Conservation (phyloP, 2,888 invertebrate genomes). For the Leucoma salicis region DNA sequence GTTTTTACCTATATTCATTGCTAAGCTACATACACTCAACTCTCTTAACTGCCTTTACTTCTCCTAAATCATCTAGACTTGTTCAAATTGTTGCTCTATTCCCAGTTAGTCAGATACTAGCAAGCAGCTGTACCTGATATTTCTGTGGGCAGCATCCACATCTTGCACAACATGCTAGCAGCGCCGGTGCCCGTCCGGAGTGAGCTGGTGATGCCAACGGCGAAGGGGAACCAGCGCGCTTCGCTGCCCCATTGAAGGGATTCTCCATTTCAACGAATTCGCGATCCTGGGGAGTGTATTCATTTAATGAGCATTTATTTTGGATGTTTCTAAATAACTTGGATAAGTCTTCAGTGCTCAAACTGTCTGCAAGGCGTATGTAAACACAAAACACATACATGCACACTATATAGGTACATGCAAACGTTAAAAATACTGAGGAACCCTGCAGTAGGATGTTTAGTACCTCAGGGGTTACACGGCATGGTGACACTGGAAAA, state of each 20-base stretch:
- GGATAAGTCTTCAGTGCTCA: not conserved
- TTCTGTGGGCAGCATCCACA: constrained; percentile 93
- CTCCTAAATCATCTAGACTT: too few species aligned
- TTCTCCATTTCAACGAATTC: constrained; percentile 98
- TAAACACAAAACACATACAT: constrained; percentile 6
- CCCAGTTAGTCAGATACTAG: too few species aligned
- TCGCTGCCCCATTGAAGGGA: constrained; percentile 96
- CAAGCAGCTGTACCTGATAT: constrained; percentile 88
- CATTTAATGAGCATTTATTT: not conserved
- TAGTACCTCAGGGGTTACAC: not conserved
- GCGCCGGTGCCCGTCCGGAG: constrained; percentile 87
- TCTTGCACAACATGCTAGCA: constrained; percentile 93
- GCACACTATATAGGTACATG: constrained; percentile 5
- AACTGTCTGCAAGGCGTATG: not conserved
- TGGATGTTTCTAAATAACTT: not conserved
- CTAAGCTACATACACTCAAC: too few species aligned
- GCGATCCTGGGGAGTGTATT: constrained; percentile 87
- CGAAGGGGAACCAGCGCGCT: constrained; percentile 94
- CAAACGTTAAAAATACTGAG: not conserved
- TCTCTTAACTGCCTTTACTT: too few species aligned
- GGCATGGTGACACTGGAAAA: not conserved
- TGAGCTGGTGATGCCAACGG: constrained; percentile 94
- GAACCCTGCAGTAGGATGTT: not conserved
- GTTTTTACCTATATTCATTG: too few species aligned
- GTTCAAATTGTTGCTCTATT: too few species aligned